phyloP scores from a whole-genome alignment of 2,113 vertebrate genomes.

The Perca flavescens region DNA sequence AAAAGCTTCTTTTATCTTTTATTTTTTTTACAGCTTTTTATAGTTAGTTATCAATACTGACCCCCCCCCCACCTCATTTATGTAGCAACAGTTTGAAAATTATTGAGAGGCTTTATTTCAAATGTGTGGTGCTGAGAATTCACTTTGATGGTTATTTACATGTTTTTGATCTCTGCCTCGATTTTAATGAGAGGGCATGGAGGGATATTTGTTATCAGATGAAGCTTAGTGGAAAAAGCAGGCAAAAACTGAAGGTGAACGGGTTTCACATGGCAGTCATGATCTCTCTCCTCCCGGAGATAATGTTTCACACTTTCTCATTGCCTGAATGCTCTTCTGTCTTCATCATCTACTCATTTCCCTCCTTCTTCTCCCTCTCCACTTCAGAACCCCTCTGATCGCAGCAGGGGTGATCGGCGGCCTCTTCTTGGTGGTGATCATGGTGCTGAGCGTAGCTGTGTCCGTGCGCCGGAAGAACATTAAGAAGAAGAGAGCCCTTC shows the following conservation, averaged over 20 bases:
- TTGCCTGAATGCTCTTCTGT: conserved; percentile 9
- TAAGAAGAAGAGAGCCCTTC: conserved; percentile 95
- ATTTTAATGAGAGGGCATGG: conserved; percentile 58
- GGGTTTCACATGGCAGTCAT: neutral
- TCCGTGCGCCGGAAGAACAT: conserved; percentile 95
- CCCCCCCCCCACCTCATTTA: neutral
- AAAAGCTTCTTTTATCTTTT: too few species aligned
- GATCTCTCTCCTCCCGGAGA: neutral
- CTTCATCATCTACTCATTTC: conserved; percentile 23
- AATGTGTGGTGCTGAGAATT: conserved; percentile 51
- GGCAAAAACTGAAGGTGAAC: conserved; percentile 26
- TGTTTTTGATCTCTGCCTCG: conserved; percentile 67
- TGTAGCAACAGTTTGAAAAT: conserved; percentile 23
- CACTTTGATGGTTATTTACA: conserved; percentile 65
- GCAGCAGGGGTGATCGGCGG: conserved; percentile 96
- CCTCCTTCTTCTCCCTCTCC: conserved; percentile 8
- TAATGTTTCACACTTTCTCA: conserved; percentile 1
- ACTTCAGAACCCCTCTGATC: conserved; percentile 93
- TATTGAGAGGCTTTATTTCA: conserved; percentile 55
- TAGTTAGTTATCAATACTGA: neutral
- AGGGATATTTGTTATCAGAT: conserved; percentile 49
- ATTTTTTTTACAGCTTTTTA: too few species aligned
- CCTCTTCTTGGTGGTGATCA: conserved; percentile 94
- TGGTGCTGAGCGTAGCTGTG: conserved; percentile 92
- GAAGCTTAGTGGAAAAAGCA: conserved; percentile 33